These are phyloP conservation scores for Lasioglossum oenotherae DNA, from an alignment of 2,888 invertebrate genomes.

Conservation along the genomic window DNA sequence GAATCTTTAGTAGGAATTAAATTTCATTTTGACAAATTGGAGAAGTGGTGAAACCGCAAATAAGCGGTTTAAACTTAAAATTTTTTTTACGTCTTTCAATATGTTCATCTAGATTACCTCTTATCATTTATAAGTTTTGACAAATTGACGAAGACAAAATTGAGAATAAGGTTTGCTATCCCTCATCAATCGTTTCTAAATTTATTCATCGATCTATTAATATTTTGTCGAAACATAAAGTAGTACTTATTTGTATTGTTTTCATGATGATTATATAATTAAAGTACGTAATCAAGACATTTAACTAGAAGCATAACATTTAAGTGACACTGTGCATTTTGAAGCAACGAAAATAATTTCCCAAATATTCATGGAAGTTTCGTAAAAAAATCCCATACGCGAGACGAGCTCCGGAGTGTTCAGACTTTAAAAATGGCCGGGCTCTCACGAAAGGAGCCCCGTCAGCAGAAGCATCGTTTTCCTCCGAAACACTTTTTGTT, in stretches of 20 bases:
- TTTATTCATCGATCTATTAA: not conserved
- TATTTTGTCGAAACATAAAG: not conserved
- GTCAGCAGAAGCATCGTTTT: not conserved
- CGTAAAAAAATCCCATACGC: not conserved
- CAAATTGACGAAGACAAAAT: not conserved
- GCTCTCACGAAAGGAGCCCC: not conserved
- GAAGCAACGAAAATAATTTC: not conserved
- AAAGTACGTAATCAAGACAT: not conserved
- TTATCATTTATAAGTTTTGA: not conserved
- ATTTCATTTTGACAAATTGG: not conserved
- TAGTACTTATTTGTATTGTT: not conserved
- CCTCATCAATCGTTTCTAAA: not conserved
- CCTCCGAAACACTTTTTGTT: constrained; percentile 15
- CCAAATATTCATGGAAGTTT: not conserved
- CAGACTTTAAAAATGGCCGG: not conserved
- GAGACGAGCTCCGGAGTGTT: not conserved
- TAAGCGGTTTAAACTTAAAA: no score
- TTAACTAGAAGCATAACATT: not conserved
- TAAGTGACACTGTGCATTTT: not conserved
- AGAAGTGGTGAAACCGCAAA: not conserved
- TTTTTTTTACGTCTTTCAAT: not conserved
- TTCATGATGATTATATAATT: not conserved
- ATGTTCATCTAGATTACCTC: not conserved
- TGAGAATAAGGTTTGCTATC: no score
- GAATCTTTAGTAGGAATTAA: not conserved